Conservation (phyloP, 2,888 invertebrate species). For the Griposia aprilina region DNA sequence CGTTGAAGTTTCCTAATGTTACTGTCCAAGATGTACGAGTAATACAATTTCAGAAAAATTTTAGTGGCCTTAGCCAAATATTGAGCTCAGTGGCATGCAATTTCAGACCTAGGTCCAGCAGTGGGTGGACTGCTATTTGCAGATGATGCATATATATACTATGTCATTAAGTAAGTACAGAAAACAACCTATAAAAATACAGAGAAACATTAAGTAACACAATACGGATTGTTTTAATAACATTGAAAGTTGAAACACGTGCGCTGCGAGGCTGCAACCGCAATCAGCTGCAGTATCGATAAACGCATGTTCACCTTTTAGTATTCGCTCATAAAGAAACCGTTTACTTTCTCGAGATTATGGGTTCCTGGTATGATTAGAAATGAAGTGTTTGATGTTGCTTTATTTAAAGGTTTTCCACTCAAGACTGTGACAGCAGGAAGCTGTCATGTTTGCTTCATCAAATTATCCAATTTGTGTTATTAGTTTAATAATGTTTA, state of each 20-base stretch:
- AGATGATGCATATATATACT: not conserved
- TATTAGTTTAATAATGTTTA: too few relatives aligned
- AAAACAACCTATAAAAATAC: not conserved
- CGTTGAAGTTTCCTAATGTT: not conserved
- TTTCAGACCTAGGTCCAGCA: not conserved
- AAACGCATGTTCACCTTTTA: slow-evolving; percentile 43
- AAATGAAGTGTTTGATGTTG: not conserved
- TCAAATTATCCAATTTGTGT: too few relatives aligned
- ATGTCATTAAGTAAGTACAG: not conserved
- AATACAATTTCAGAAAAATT: not conserved
- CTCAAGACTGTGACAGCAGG: not conserved
- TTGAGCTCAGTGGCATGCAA: not conserved
- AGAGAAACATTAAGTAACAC: slow-evolving; percentile 32
- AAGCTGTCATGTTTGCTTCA: too few relatives aligned
- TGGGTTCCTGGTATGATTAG: slow-evolving; percentile 42
- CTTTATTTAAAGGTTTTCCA: not conserved
- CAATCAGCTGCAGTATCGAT: slow-evolving; percentile 46
- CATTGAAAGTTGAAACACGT: slow-evolving; percentile 50
- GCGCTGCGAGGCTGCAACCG: slow-evolving; percentile 28
- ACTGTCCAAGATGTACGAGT: not conserved
- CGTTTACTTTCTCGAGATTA: slow-evolving; percentile 22
- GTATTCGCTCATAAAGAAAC: slow-evolving; percentile 26
- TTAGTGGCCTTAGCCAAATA: not conserved
- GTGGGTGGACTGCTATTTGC: too few relatives aligned
- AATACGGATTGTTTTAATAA: slow-evolving; percentile 50